Conservation (phyloP, 92 coral and sea anemone species). For the Epizoanthus stellaris region DNA sequence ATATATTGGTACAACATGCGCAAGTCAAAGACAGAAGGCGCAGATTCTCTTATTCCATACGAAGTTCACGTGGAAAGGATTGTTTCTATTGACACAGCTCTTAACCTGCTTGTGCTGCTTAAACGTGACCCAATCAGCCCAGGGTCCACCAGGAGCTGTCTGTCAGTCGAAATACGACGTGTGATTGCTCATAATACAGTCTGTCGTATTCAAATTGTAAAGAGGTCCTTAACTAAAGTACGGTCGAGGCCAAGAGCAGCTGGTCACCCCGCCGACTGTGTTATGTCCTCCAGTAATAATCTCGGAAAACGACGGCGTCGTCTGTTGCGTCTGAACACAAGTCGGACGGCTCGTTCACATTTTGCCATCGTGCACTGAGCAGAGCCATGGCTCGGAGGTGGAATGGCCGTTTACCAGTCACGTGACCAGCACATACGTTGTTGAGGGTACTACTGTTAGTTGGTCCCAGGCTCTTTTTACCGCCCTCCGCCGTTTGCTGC, state of each 20-base stretch:
- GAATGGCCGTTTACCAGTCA: not conserved
- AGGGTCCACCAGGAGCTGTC: not conserved
- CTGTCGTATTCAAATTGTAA: not conserved
- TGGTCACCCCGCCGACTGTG: not conserved
- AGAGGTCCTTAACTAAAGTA: not conserved
- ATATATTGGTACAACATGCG: too few relatives aligned
- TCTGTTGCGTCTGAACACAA: not conserved
- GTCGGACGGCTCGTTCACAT: not conserved
- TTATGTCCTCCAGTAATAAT: not conserved
- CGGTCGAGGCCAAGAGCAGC: not conserved
- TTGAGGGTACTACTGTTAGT: not conserved
- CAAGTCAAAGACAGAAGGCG: too few relatives aligned
- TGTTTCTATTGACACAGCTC: too few relatives aligned
- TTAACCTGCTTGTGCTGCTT: too few relatives aligned
- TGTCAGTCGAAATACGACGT: too few relatives aligned
- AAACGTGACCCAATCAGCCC: not conserved
- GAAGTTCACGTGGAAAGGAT: too few relatives aligned
- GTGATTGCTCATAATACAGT: too few relatives aligned
- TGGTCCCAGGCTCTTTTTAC: not conserved
- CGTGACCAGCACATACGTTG: constrained; percentile 19
- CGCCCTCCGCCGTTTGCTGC: constrained; percentile 86
- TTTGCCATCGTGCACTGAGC: not conserved
- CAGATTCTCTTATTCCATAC: too few relatives aligned
- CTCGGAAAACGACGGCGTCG: not conserved
- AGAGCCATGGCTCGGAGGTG: not conserved